Conservation (phyloP, 2,888 invertebrate genomes). For the Notocelia uddmanniana region DNA sequence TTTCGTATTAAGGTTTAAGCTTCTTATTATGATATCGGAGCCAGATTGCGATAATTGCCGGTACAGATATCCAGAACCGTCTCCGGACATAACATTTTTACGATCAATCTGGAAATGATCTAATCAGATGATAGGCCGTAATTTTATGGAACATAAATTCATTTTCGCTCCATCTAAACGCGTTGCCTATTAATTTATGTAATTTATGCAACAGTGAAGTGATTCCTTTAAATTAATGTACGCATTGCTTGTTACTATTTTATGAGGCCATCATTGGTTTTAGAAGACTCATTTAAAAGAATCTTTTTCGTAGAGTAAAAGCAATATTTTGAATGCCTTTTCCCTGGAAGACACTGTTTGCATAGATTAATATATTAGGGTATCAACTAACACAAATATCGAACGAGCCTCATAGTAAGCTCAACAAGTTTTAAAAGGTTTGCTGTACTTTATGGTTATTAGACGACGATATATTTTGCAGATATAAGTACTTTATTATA, state of each 20-base stretch:
- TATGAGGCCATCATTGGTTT: no score
- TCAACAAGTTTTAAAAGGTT: no score
- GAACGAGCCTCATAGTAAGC: no score
- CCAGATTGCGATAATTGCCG: slow-evolving; percentile 14
- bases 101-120: slow-evolving; percentile 53
- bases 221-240: slow-evolving; percentile 9
- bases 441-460: no score
- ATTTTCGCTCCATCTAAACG: slow-evolving; percentile 58
- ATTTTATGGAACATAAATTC: slow-evolving; percentile 73
- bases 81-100: slow-evolving; percentile 18
- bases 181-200: slow-evolving; percentile 72
- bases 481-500: no score
- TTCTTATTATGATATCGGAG: background rate
- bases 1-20: background rate
- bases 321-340: no score
- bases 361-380: no score
- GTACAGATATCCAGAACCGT: slow-evolving; percentile 1
- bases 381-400: no score
- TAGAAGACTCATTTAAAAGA: no score
- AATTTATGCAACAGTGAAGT: slow-evolving; percentile 64
- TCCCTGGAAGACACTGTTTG: no score
- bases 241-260: background rate
- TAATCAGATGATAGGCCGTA: slow-evolving; percentile 55
- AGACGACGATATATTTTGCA: no score
- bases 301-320: no score